Percentiles rank a stretch among this genome's conserved stretches.
These are phyloP conservation scores for Channa striata DNA, from an alignment of 2,797 vertebrate genomes.

Conservation along the genomic window DNA sequence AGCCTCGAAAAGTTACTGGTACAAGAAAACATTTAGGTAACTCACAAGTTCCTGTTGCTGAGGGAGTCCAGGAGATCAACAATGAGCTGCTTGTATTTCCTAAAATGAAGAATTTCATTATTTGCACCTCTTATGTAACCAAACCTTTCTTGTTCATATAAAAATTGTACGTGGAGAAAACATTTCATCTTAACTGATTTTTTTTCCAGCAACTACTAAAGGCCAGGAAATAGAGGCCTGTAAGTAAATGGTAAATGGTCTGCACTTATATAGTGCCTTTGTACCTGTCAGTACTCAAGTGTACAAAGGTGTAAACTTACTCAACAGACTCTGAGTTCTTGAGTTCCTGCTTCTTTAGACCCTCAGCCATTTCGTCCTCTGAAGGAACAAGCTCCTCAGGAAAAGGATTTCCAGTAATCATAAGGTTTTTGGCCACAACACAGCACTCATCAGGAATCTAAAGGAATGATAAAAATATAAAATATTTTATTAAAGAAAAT, in stretches of 20 bases:
- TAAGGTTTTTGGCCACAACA: conserved; percentile 85
- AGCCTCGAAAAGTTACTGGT: background rate
- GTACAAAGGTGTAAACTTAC: conserved; percentile 83
- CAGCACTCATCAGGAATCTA: conserved; percentile 89
- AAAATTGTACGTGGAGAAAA: background rate
- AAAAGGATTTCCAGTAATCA: conserved; percentile 80
- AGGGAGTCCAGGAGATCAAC: conserved; percentile 89
- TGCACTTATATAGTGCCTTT: too few species aligned
- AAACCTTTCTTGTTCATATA: background rate
- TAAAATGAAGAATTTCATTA: conserved; percentile 64
- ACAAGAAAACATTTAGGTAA: conserved; percentile 35
- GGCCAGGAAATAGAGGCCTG: background rate
- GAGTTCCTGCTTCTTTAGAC: conserved; percentile 85
- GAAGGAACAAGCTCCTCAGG: conserved; percentile 74
- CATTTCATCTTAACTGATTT: background rate
- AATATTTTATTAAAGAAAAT: background rate
- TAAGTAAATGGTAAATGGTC: too few species aligned
- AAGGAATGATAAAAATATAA: conserved; percentile 8
- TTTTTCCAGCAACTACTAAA: background rate
- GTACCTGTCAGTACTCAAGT: too few species aligned
- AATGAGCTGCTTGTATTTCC: conserved; percentile 93
- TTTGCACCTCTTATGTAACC: background rate
- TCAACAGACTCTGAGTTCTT: conserved; percentile 89
- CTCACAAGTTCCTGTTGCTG: conserved; percentile 94
- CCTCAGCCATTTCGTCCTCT: conserved; percentile 85